Evolutionary conservation across 2,888 invertebrate species (phyloP), one percentile per base, ranked within the genome.

Genomic region (Watsonalla cultraria): DNA sequence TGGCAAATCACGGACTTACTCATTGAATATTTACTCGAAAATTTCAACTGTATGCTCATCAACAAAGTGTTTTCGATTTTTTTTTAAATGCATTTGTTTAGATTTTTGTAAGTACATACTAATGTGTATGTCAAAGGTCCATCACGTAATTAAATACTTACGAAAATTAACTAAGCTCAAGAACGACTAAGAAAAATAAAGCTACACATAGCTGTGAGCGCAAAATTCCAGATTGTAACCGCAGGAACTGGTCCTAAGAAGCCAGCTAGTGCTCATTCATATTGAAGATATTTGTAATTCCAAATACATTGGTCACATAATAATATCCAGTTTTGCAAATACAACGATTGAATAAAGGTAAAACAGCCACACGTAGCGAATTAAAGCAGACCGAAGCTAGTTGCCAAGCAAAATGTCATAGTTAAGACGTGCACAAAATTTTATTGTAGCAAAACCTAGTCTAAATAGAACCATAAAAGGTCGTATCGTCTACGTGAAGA

Each of bases 361-460:
- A 79, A 83, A 78, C 60, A 63, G 60, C 54, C 53, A 59, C 55
- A 60, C 57, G 60, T 62, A 61, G 55, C 62, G 60, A 68, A 70
- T 55, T 60, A 57, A 68, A 65, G 57, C 64, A 53, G 55, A 58
- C 55, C 60, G 53, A 58, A 62, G 54, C 52, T 56, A 56, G 63
- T 68, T 60, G 58, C 62, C 59, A 63, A 60, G 61, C 58, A 52
- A 65, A 68, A 65, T 70, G 69, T 71, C 53, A 59, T 61, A 64
- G 55, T 52, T n/a, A 57, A 60, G 56, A 74, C 77, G 71, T 75
- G 78, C 54, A 57, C 60, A 56, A 75, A 75, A 72, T 77, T 70
- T 60, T 54, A 50, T 56, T 54, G 52, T 74, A 68, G 63, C 60
- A 66, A 59, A 70, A 75, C 56, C 51, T 66, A 67, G 64, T 69